Percentiles rank a stretch among this genome's conserved stretches.
Conservation (phyloP, 1,140 invertebrate genomes). For the Hyposmocoma kahamanoa region DNA sequence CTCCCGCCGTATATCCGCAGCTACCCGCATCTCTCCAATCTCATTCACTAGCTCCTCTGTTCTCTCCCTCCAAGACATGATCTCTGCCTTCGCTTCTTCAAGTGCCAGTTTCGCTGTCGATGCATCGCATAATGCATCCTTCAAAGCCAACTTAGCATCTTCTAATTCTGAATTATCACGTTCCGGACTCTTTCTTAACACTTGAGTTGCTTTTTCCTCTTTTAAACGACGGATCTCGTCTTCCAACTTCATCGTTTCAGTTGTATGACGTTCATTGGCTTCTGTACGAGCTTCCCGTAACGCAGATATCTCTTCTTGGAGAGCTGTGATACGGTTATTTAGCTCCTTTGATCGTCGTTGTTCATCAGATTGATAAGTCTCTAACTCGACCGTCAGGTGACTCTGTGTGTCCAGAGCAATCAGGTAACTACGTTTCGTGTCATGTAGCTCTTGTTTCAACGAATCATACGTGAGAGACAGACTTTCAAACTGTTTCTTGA, state of each 20-base stretch:
- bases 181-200: constrained; percentile 32
- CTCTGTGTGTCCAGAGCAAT: constrained; percentile 64
- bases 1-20: constrained; percentile 41
- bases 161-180: constrained; percentile 51
- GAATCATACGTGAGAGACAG: constrained; percentile 48
- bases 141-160: constrained; percentile 35
- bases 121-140: constrained; percentile 31
- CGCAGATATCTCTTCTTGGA: constrained; percentile 56
- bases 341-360: constrained; percentile 40
- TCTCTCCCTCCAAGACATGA: constrained; percentile 41
- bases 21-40: constrained; percentile 42
- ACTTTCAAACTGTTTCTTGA: constrained; percentile 60
- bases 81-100: constrained; percentile 38
- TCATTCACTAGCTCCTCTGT: constrained; percentile 47
- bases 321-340: constrained; percentile 29
- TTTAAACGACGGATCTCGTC: constrained; percentile 45
- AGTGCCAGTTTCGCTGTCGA: constrained; percentile 35
- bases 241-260: constrained; percentile 44
- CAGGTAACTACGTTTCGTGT: constrained; percentile 53
- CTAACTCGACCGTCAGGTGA: constrained; percentile 58
- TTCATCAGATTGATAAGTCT: constrained; percentile 54
- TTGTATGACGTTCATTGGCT: constrained; percentile 29
- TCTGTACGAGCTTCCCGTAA: constrained; percentile 43
- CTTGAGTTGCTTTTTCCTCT: constrained; percentile 36
- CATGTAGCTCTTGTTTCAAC: constrained; percentile 64